Percentiles rank a stretch among this genome's conserved stretches.
These are phyloP conservation scores for Murina feae DNA, from an alignment of 2,113 vertebrate genomes.

Conservation along the genomic window DNA sequence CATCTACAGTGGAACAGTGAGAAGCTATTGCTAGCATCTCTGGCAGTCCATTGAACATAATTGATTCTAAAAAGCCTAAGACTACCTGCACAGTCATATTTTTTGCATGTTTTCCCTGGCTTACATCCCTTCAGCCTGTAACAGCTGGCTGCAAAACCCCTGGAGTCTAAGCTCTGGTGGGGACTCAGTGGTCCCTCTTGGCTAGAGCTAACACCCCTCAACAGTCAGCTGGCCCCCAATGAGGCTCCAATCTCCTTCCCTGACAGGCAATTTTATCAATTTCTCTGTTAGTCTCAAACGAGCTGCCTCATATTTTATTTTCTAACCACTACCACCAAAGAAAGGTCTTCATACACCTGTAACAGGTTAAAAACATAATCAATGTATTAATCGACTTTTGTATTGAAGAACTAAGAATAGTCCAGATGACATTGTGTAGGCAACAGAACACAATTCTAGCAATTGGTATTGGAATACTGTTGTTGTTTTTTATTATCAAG, in stretches of 20 bases:
- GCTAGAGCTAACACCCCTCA: accelerated
- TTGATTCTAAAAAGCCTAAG: not conserved
- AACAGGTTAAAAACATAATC: not conserved
- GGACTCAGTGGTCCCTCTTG: not conserved
- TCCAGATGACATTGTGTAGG: not conserved
- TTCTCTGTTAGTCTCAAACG: not conserved
- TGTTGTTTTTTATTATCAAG: not conserved
- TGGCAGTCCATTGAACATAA: not conserved
- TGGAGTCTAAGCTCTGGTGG: not conserved
- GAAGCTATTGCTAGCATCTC: not conserved
- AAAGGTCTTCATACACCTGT: not conserved
- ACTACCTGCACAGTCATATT: not conserved
- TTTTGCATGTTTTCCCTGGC: not conserved
- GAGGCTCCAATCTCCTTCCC: not conserved
- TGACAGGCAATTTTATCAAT: not conserved
- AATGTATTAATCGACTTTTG: not conserved
- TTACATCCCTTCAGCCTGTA: not conserved
- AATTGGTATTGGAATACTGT: not conserved
- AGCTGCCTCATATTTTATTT: not conserved
- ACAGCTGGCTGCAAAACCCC: not conserved
- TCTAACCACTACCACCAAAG: not conserved
- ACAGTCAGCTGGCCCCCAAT: too few relatives aligned
- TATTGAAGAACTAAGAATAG: constrained; percentile 11
- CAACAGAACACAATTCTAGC: not conserved
- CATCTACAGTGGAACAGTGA: not conserved